Evolutionary conservation across 2,888 invertebrate genomes (phyloP), one percentile per base, ranked within the genome.

Genomic region (Cotesia congregata): DNA sequence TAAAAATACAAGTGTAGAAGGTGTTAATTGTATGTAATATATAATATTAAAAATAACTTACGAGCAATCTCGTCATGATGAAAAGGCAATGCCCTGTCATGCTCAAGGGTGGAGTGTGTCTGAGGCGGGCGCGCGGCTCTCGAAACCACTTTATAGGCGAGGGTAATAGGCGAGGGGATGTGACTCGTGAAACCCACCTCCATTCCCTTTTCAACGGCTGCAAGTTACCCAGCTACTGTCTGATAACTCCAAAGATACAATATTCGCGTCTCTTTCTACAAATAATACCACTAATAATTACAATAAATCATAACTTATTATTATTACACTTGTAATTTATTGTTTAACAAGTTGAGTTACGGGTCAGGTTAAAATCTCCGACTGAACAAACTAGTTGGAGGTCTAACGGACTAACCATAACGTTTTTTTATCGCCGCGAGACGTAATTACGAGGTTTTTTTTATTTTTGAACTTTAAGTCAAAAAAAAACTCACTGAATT

Each of bases 141-240:
- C 83, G 83, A 83, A 85, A 86, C 86, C 87, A 88, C 85, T 89
- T 89, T 89, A 89, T 89, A 89, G 87, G 80, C 81, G 82, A 82
- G 75, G 80, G 76, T 82, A 83, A 50, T 50, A 82, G 76, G 78
- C 83, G 85, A 85, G 82, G 83, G 86, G 84, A 86, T 86, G 84
- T 82, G 83, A 85, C 84, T 85, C 80, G 75, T 77, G 74, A 78
- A 77, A 73, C 72, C 75, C 77, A 72, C 74, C 78, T 65, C 77
- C 20, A 72, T 71, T 65, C n/a, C 71, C 20, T 78, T 79, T 62
- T 65, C 78, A 77, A 30, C 72, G 65, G 73, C 72, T 80, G 73
- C 40, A 41, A 40, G 39, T 74, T 68, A 61, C 38, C 60, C 38
- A 20, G n/a, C 15, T 15, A 7, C 64, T 15, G 15, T 64, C 64